These are phyloP conservation scores for Cecidostiba fungosa DNA, from an alignment of 2,888 invertebrate species.

Conservation along the genomic window DNA sequence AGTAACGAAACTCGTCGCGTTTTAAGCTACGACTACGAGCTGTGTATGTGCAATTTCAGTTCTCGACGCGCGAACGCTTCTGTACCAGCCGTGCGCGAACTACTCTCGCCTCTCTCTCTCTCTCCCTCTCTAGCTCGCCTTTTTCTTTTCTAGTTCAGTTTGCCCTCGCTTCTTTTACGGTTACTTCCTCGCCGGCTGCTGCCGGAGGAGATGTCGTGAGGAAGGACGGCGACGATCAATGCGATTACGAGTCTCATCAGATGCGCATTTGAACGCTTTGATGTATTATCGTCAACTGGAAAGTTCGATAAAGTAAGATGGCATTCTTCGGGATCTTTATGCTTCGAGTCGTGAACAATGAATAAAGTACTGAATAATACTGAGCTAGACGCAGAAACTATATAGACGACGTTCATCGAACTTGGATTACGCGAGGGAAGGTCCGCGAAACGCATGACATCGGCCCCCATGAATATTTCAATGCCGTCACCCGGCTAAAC, in stretches of 20 bases:
- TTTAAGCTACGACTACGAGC: conserved; percentile 52
- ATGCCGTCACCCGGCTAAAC: neutral
- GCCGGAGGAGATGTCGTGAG: neutral
- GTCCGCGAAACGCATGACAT: neutral
- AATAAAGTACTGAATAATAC: too few relatives aligned
- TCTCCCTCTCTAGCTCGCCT: conserved; percentile 1
- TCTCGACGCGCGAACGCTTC: conserved; percentile 13
- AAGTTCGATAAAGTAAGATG: neutral
- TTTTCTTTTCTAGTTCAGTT: neutral
- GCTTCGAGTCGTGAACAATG: neutral
- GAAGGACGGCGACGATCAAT: neutral
- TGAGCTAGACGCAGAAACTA: neutral
- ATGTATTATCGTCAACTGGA: neutral
- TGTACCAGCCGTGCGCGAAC: conserved; percentile 16
- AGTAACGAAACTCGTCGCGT: conserved; percentile 56
- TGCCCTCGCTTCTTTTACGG: neutral
- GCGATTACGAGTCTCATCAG: conserved; percentile 32
- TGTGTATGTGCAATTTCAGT: conserved; percentile 57
- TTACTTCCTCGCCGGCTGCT: neutral
- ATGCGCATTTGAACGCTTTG: conserved; percentile 8
- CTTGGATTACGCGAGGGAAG: neutral
- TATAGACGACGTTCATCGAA: neutral
- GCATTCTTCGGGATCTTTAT: neutral
- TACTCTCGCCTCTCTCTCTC: neutral
- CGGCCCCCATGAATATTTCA: neutral